Evolutionary conservation across 2,113 vertebrate genomes (phyloP).

Genomic region (Oophaga pumilio): DNA sequence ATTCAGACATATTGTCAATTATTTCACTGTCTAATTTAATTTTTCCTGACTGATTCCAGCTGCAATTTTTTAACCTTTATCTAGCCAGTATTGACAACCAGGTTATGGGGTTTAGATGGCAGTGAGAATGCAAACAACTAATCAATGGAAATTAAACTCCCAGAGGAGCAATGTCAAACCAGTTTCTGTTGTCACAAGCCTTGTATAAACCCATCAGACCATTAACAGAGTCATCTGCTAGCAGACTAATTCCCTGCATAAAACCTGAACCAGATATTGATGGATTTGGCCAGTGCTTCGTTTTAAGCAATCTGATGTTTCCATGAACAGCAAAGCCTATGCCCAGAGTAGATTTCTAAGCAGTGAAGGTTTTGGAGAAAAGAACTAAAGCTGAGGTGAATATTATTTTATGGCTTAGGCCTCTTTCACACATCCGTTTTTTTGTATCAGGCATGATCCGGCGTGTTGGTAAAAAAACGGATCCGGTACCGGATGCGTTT

Average conservation of each 20-base stretch:
- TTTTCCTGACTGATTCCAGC: constrained; percentile 14
- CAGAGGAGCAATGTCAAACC: constrained; percentile 20
- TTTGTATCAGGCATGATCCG: too few relatives aligned
- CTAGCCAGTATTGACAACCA: constrained; percentile 23
- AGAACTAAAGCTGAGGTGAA: too few relatives aligned
- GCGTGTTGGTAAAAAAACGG: too few relatives aligned
- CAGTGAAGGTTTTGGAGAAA: not conserved
- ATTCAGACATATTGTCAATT: constrained; percentile 1
- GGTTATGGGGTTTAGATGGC: constrained; percentile 36
- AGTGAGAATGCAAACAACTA: constrained; percentile 12
- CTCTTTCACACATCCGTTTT: too few relatives aligned
- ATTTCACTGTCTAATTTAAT: not conserved
- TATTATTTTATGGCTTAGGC: too few relatives aligned
- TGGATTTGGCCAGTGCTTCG: not conserved
- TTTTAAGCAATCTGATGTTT: not conserved
- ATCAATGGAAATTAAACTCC: constrained; percentile 25
- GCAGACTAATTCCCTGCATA: not conserved
- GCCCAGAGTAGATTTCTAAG: not conserved
- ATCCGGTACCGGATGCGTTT: too few relatives aligned
- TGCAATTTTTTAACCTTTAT: constrained; percentile 30
- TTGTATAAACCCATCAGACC: constrained; percentile 29
- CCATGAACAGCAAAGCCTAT: not conserved
- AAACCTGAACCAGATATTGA: not conserved
- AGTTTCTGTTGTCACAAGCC: not conserved
- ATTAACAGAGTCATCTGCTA: constrained; percentile 20